These are phyloP conservation scores for Amia ocellicauda DNA, from an alignment of 2,113 vertebrate genomes.

Conservation along the genomic window DNA sequence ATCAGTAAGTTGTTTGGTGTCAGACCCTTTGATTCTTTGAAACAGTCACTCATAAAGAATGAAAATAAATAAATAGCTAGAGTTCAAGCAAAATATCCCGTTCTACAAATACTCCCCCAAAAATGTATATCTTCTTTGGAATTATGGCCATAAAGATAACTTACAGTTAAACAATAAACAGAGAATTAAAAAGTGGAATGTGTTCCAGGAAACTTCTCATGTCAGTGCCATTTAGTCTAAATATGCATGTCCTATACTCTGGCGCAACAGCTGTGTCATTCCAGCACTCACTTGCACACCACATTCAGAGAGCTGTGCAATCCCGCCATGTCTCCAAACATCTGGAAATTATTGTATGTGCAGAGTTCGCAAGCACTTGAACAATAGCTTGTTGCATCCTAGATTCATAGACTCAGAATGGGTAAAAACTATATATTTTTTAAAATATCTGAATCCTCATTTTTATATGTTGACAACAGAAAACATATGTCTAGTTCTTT, in stretches of 20 bases:
- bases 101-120: no score
- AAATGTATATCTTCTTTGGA: neutral
- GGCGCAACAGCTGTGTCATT: neutral
- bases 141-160: neutral
- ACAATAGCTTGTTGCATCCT: neutral
- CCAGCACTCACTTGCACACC: neutral
- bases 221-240: constrained; percentile 6
- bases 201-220: neutral
- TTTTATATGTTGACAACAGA: no score
- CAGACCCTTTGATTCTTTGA: no score
- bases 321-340: constrained; percentile 59
- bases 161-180: neutral
- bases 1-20: no score
- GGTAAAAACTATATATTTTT: no score
- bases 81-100: no score
- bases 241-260: neutral
- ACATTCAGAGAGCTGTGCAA: constrained; percentile 57
- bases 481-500: no score
- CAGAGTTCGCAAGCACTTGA: neutral
- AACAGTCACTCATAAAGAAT: no score
- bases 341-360: constrained; percentile 60
- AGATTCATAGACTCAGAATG: neutral
- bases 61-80: no score
- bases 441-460: no score
- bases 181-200: no score